Evolutionary conservation across 1,140 invertebrate species (phyloP).

Genomic region (Akabosia matsudoensis): DNA sequence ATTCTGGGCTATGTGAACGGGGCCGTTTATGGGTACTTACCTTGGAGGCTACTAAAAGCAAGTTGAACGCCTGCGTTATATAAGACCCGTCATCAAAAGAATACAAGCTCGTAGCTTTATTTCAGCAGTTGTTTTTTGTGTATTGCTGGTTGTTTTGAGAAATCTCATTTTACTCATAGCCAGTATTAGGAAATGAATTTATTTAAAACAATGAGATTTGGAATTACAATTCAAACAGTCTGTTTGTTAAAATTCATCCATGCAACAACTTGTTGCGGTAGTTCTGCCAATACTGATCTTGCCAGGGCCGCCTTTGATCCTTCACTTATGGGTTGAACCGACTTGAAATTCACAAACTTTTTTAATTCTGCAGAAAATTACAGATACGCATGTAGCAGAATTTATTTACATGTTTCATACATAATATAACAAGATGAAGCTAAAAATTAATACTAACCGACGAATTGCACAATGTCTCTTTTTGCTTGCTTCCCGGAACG

Average conservation of each 20-base stretch:
- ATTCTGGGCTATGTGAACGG: conserved; percentile 25
- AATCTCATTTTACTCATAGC: background rate
- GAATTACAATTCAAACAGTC: too few species aligned
- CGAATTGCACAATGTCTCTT: conserved; percentile 18
- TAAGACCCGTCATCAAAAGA: background rate
- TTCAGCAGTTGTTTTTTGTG: background rate
- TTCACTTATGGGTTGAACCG: background rate
- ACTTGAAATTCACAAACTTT: conserved; percentile 17
- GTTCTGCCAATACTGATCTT: background rate
- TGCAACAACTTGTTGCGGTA: conserved; percentile 8
- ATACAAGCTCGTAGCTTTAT: background rate
- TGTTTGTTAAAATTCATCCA: conserved; percentile 12
- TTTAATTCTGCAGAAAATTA: background rate
- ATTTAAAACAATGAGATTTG: too few species aligned
- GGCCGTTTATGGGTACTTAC: conserved; percentile 26
- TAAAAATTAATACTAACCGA: conserved; percentile 4
- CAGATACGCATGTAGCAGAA: background rate
- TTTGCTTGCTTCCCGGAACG: background rate
- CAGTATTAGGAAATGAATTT: background rate
- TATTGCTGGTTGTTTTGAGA: background rate
- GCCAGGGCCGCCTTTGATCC: background rate
- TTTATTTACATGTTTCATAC: background rate
- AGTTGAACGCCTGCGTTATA: too few species aligned
- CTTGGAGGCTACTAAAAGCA: conserved; percentile 25
- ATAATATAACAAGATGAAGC: background rate